Percentiles rank a stretch among this genome's conserved stretches.
phyloP scores from a whole-genome alignment of 2,888 invertebrate genomes.

The Cryptus armator region DNA sequence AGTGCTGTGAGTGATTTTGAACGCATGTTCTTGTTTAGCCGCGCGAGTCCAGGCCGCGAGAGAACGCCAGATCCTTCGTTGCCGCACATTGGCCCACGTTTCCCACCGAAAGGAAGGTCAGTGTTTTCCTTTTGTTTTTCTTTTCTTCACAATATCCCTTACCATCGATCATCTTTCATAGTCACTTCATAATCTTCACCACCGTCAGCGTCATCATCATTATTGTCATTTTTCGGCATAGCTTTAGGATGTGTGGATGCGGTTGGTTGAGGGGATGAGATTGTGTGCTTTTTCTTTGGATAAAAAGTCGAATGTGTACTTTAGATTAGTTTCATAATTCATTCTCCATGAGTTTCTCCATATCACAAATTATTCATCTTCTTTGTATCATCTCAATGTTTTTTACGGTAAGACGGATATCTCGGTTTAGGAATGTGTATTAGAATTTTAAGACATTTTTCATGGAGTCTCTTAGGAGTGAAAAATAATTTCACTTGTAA shows the following conservation, averaged over 20 bases:
- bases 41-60: conserved; percentile 94
- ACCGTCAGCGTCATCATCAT: conserved; percentile 34
- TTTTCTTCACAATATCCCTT: conserved; percentile 59
- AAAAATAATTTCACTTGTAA: background rate
- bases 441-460: background rate
- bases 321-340: conserved; percentile 29
- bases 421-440: background rate
- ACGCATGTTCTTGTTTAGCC: conserved; percentile 89
- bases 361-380: background rate
- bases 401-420: conserved; percentile 3
- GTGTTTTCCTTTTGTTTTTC: conserved; percentile 75
- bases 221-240: conserved; percentile 46
- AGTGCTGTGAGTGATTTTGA: conserved; percentile 83
- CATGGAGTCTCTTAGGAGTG: background rate
- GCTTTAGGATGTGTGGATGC: conserved; percentile 44
- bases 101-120: conserved; percentile 95
- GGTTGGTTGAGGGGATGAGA: conserved; percentile 62
- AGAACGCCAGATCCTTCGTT: conserved; percentile 92
- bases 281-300: conserved; percentile 62
- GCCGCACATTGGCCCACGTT: conserved; percentile 96
- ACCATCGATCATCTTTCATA: conserved; percentile 14
- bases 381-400: background rate
- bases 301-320: conserved; percentile 51
- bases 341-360: background rate
- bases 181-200: conserved; percentile 36